A percentile compares a stretch with the other conserved stretches of the same genome.
phyloP scores from a whole-genome alignment of 2,113 vertebrate genomes.

The Spea multiplicata region DNA sequence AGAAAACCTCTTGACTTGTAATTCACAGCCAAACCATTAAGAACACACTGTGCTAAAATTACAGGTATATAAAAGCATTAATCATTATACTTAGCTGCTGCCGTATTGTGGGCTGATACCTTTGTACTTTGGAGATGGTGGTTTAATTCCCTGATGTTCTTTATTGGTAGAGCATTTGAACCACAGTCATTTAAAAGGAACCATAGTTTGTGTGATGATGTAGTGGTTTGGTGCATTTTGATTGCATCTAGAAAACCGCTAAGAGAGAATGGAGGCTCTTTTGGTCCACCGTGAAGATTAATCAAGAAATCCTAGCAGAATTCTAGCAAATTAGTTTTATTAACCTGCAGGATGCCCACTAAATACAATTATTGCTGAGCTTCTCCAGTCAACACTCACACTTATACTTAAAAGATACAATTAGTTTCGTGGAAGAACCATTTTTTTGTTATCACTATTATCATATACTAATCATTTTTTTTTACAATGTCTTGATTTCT shows the following conservation, averaged over 20 bases:
- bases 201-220: constrained; percentile 44
- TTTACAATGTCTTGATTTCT: too few species aligned
- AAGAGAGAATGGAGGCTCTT: constrained; percentile 16
- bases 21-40: constrained; percentile 54
- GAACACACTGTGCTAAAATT: constrained; percentile 51
- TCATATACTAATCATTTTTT: too few species aligned
- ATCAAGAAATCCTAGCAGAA: neutral
- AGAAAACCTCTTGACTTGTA: constrained; percentile 49
- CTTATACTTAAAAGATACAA: too few species aligned
- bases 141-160: constrained; percentile 49
- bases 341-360: neutral
- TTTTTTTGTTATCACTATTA: too few species aligned
- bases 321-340: neutral
- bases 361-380: too few species aligned
- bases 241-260: constrained; percentile 38
- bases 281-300: neutral
- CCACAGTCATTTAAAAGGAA: constrained; percentile 52
- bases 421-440: too few species aligned
- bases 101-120: constrained; percentile 48
- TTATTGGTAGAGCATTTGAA: constrained; percentile 41
- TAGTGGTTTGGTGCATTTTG: constrained; percentile 43
- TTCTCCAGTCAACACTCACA: too few species aligned
- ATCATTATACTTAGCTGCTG: constrained; percentile 51
- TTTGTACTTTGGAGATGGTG: constrained; percentile 48
- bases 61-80: constrained; percentile 54